Evolutionary conservation across 2,888 invertebrate genomes (phyloP), one percentile per base, ranked within the genome.

Genomic region (Watsonalla cultraria): DNA sequence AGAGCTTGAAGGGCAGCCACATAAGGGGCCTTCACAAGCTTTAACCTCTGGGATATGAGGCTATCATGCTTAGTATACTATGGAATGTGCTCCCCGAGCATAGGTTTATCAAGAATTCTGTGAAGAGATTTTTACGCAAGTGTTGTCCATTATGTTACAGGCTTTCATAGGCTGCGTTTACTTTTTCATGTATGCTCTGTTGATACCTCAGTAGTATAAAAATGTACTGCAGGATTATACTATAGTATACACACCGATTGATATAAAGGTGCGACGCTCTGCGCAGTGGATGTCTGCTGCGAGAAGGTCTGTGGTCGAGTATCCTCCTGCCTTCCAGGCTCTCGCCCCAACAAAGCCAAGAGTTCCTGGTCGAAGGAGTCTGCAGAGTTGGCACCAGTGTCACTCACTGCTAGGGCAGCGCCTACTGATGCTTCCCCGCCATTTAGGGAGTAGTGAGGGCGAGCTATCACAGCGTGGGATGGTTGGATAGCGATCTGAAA

Each of bases 351-450:
- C 7, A 89, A 61, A 1, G 87, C 80, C 14, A 90, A 59, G 0
- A 90, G 74, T 11, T 89, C 87, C 42, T 81, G 86, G 47, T 85
- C 84, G 57, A 77, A 84, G 0, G 78, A 53, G 50, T 77, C 69
- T 14, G 72, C 66, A 0, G 78, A 61, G 51, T 62, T 74, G 1
- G 81, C 72, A 33, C 84, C 82, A 8, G 76, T 76, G 57, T 90
- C 90, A 51, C 87, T 87, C 52, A 90, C 90, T 1, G 90, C 83
- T 9, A 90, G 66, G 1, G 90, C 90, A 5, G 90, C 90, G 7
- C 90, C 90, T 0, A 90, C 90, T 5, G 90, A 90, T 0, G 90
- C 90, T 62, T 90, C 90, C 0, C 87, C 90, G 1, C 89, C 89
- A 45, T 87, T 85, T 2, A 84, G 77, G 0, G 83, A 74, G 66